Evolutionary conservation across 2,113 vertebrate genomes (phyloP), one percentile per base, ranked within the genome.

Genomic region (Micronycteris hirsuta): DNA sequence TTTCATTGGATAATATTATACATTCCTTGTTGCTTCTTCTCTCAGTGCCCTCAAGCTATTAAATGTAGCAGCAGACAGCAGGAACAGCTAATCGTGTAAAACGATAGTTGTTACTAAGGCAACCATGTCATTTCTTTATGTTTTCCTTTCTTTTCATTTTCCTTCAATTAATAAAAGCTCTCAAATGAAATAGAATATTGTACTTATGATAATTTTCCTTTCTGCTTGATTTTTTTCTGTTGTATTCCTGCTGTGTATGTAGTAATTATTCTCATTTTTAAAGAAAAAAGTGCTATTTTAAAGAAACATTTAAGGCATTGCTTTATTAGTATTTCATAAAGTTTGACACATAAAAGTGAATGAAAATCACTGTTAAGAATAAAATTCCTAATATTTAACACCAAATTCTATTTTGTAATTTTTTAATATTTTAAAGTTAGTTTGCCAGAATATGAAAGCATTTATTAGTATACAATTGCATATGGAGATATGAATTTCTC

Each of bases 121-220:
- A 94, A 89, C 70, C 13, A 43, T 19, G 33, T 36, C 19, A 86
- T 61, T 86, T 91, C 12, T 77, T 86, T 78, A 38, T 76, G 26
- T 77, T 95, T 86, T 78, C 33, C 74, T 67, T 88, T 83, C 20
- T 82, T 89, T 74, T 71, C 15, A 65, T 80, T 93, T 93, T 95
- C 43, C 17, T 76, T 83, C 24, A 94, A 80, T 81, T 68, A 93
- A 56, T 67, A 61, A 89, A 96, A 86, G 15, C 36, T 95, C 68
- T 93, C 76, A 93, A 94, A 82, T 86, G 41, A 95, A 91, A 86
- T 41, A 3, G 9, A 93, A 87, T 45, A 67, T 85, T 95, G 56
- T 89, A 16, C 47, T 86, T 97, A 84, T 96, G 87, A 76, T 95
- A 76, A 96, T 93, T 89, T 95, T 86, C 24, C 14, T 89, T 95